Evolutionary conservation across 2,888 invertebrate species (phyloP), one percentile per base, ranked within the genome.

Genomic region (Volucella bombylans): DNA sequence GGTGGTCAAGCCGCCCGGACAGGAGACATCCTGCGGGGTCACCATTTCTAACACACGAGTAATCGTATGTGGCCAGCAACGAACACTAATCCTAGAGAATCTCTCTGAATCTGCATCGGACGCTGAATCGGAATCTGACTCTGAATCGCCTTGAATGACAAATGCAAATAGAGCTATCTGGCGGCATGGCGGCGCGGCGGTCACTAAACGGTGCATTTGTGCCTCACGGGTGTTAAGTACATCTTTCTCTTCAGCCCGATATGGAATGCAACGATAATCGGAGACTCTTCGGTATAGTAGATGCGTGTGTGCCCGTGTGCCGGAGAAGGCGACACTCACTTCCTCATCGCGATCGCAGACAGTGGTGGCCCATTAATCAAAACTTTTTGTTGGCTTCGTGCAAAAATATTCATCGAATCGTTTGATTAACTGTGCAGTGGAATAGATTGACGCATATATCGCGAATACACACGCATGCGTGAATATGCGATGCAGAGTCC

Each of bases 121-220:
- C 31, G 4, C 6, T 31, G 31, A 31, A 6, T 31, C 31, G 31
- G 31, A 31, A 31, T 31, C 31, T 31, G 31, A 31, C 31, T 31
- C 31, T 31, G 31, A 31, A 31, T 31, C 31, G 4, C 31, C 6
- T 31, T 31, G 62, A 81, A 81, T 85, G 81, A 81, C 85, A 85
- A 85, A 85, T 77, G 85, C 81, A 85, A 85, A 83, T 80, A 85
- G 81, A 85, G 81, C 85, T 72, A 81, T 81, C 81, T 71, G 68
- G 52, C 41, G 45, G 59, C 50, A 15, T 18, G 31, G 47, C 23
- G 43, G 45, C 45, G 61, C 77, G 55, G 72, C 76, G 74, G 69
- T 82, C 74, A 83, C 61, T 83, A 83, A 83, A 83, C 80, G 85
- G 85, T 85, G 72, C 81, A 81, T 85, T 72, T 76, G 64, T 77